phyloP scores from a whole-genome alignment of 2,113 vertebrate genomes.

The Phodopus roborovskii region DNA sequence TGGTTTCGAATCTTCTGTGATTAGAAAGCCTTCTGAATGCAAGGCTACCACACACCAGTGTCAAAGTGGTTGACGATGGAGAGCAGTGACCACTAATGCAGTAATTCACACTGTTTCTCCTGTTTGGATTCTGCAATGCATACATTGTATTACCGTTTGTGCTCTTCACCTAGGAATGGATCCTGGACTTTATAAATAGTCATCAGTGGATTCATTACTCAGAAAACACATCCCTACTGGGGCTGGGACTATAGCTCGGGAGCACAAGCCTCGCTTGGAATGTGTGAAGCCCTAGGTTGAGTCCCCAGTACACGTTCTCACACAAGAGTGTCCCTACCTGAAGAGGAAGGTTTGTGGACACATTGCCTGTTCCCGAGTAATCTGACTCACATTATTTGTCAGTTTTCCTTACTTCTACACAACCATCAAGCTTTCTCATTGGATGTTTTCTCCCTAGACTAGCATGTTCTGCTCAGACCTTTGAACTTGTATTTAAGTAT shows the following conservation, averaged over 20 bases:
- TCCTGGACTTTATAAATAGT: not conserved
- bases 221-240: not conserved
- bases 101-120: not conserved
- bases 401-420: not conserved
- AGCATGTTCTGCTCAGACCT: not conserved
- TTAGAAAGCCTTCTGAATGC: slow-evolving; percentile 41
- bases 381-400: too few species aligned
- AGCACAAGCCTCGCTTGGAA: not conserved
- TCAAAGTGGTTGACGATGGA: not conserved
- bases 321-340: not conserved
- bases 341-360: not conserved
- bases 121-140: not conserved
- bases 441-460: too few species aligned
- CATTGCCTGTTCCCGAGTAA: not conserved
- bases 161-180: not conserved
- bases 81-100: not conserved
- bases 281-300: not conserved
- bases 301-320: not conserved
- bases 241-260: not conserved
- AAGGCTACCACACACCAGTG: not conserved
- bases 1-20: not conserved
- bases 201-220: not conserved
- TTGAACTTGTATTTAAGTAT: not conserved
- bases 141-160: not conserved
- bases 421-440: not conserved